Evolutionary conservation across 2,113 vertebrate genomes (phyloP).

Genomic region (Hyaena hyaena): DNA sequence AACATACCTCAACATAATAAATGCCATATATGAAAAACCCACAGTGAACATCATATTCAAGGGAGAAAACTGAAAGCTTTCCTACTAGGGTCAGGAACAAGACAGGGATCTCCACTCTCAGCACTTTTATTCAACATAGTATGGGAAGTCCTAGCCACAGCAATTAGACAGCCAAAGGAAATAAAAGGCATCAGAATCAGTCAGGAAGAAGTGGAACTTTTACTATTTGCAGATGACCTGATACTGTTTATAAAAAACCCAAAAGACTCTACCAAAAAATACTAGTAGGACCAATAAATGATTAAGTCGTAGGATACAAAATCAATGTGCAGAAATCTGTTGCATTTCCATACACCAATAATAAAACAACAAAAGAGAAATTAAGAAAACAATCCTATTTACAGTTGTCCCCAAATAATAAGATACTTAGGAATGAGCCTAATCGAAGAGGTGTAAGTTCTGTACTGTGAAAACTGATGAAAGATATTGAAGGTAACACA

Average conservation of each 20-base stretch:
- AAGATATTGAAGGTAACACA: background rate
- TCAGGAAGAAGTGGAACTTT: background rate
- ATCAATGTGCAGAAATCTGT: background rate
- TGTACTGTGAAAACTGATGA: background rate
- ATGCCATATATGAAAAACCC: background rate
- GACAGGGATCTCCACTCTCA: background rate
- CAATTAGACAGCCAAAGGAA: background rate
- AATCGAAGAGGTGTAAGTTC: background rate
- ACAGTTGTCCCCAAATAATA: background rate
- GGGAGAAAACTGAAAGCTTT: background rate
- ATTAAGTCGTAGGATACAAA: background rate
- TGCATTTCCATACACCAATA: background rate
- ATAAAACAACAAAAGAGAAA: background rate
- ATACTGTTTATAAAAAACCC: background rate
- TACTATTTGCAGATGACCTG: background rate
- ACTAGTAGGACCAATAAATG: no score
- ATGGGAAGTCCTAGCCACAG: background rate
- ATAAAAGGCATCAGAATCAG: background rate
- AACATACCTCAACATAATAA: background rate
- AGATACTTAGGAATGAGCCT: background rate
- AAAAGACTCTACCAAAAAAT: background rate
- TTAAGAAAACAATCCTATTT: background rate
- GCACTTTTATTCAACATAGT: background rate
- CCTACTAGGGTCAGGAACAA: background rate
- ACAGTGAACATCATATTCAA: background rate